Base-by-base conservation (phyloP, 2,797 vertebrate genomes). In the Xiphorhynchus erythropygius region DNA sequence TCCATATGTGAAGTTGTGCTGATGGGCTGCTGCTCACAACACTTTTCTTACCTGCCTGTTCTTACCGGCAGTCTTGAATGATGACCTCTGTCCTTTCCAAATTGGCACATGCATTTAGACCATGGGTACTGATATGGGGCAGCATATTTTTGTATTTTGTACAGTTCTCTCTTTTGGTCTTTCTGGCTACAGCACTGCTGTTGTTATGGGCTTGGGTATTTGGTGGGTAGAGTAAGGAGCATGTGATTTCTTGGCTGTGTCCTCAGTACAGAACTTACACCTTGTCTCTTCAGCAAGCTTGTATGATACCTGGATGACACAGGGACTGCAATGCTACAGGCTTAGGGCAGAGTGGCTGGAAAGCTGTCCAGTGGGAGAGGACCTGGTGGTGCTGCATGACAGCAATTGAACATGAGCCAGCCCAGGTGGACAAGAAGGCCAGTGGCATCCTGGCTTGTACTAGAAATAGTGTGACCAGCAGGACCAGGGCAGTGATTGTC, bases 311-410 rank as follows among this genome's bases (percentile, higher is more conserved):
- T 87, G 14, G 9, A 27, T 92, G 32, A 13, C 59, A 49, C 19
- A 33, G 39, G 52, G 15, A 47, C 39, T 57, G 56, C 70, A 74
- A 1, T 2, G 3, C 28, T 59, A 10, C 35, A 27, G 30, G 17
- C 2, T 0, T 24, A 18, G 35, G 25, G 56, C 53, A 39, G n/a
- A 64, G 41, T 33, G 13, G 10, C 55, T 94, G 67, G 23, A 79
- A 83, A 49, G 30, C 27, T 69, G n/a, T 37, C 15, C 8, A 17
- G 23, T 10, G 28, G 5, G 44, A 46, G 60, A 65, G 50, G 46
- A 46, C 15, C 18, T 35, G 17, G 30, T 6, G 6, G 0, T 64
- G 37, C 13, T 68, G 60, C 5, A 25, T 0, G 0, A 3, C n/a
- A 68, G 37, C 33, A 5, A 8, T 23, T 82, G 35, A 60, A 27